These are phyloP conservation scores for Balaeniceps rex DNA, from an alignment of 2,113 vertebrate genomes.

Conservation along the genomic window DNA sequence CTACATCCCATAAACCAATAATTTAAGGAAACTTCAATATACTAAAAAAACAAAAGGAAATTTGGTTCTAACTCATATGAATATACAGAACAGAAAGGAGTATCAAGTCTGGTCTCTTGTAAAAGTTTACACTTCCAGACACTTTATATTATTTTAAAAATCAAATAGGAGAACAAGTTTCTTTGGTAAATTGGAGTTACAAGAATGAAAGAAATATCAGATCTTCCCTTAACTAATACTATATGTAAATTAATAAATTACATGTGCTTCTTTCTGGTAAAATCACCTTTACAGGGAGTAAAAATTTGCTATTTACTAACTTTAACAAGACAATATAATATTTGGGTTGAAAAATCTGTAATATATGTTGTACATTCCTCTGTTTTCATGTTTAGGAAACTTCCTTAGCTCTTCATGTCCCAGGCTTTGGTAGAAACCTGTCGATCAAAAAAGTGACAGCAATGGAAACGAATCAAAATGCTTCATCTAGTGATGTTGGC, in stretches of 20 bases:
- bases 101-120: background rate
- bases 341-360: background rate
- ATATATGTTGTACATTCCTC: no score
- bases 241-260: background rate
- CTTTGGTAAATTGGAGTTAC: background rate
- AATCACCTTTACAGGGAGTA: background rate
- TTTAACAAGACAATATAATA: background rate
- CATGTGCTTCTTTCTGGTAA: background rate
- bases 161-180: background rate
- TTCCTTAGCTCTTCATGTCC: background rate
- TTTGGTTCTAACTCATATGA: background rate
- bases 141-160: background rate
- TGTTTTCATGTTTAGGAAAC: background rate
- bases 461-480: slow-evolving; percentile 42
- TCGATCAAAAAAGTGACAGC: background rate
- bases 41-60: background rate
- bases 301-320: background rate
- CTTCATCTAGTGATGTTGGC: background rate
- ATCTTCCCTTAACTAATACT: background rate
- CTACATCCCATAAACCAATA: background rate
- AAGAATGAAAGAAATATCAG: background rate
- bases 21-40: background rate
- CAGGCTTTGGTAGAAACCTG: background rate
- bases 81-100: background rate
- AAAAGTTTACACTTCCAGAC: background rate